Conservation (phyloP, 2,888 invertebrate genomes). For the Bhutanitis thaidina region DNA sequence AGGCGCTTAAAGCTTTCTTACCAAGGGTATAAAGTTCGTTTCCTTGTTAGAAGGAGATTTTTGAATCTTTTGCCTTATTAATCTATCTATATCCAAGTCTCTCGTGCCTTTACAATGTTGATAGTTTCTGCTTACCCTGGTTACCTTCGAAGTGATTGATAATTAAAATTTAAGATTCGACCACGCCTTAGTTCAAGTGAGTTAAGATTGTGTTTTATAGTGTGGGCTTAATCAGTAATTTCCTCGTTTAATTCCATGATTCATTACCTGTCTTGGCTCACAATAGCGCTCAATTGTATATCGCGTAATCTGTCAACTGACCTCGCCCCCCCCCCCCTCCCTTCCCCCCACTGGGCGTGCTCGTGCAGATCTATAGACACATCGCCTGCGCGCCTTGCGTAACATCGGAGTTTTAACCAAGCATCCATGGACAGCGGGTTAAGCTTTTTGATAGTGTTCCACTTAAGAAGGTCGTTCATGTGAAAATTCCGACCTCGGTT, state of each 20-base stretch:
- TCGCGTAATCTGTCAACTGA: slow-evolving; percentile 44
- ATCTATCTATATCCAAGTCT: slow-evolving; percentile 21
- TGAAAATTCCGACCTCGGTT: slow-evolving; percentile 55
- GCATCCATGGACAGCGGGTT: slow-evolving; percentile 34
- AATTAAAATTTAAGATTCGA: slow-evolving; percentile 13
- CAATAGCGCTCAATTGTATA: slow-evolving; percentile 40
- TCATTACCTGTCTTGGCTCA: slow-evolving; percentile 41
- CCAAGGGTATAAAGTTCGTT: slow-evolving; percentile 45
- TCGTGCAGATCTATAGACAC: slow-evolving; percentile 17
- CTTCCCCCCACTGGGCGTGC: slow-evolving; percentile 24
- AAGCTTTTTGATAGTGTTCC: slow-evolving; percentile 18
- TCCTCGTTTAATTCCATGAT: slow-evolving; percentile 53
- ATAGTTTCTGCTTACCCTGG: not conserved
- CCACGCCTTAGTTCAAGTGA: slow-evolving; percentile 44
- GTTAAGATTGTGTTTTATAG: slow-evolving; percentile 24
- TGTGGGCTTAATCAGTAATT: slow-evolving; percentile 46
- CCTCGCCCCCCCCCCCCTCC: slow-evolving; percentile 47
- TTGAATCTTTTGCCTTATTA: slow-evolving; percentile 40
- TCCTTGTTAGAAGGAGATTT: slow-evolving; percentile 51
- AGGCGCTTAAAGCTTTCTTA: slow-evolving; percentile 27
- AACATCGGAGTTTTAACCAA: slow-evolving; percentile 32
- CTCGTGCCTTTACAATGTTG: not conserved
- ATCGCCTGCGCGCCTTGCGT: slow-evolving; percentile 41
- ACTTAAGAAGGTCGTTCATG: slow-evolving; percentile 50
- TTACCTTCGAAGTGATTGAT: slow-evolving; percentile 13